These are phyloP conservation scores for Aegypius monachus DNA, from an alignment of 2,113 vertebrate genomes.

Conservation along the genomic window DNA sequence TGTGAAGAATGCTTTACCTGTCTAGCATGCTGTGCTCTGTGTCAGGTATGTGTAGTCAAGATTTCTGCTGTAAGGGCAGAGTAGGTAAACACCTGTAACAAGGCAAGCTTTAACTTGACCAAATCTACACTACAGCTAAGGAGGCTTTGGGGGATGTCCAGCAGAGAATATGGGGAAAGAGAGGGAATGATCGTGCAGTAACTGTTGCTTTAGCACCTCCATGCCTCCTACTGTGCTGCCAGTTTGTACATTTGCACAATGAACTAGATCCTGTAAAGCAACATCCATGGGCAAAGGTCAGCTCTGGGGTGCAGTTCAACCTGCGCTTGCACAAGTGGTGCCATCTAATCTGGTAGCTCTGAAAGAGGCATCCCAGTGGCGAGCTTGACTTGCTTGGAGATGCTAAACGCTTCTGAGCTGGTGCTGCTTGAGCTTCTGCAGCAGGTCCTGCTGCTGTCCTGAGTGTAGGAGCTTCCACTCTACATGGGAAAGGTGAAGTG, in stretches of 20 bases:
- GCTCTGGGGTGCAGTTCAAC: neutral
- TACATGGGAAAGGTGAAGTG: neutral
- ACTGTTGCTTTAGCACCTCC: neutral
- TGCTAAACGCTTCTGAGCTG: neutral
- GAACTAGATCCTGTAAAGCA: neutral
- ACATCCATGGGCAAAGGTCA: neutral
- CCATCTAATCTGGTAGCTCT: neutral
- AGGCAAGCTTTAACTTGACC: neutral
- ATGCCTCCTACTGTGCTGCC: neutral
- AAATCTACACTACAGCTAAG: neutral
- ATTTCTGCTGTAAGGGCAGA: neutral
- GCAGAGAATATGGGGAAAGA: neutral
- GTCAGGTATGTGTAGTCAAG: neutral
- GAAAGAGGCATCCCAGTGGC: neutral
- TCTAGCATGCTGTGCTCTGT: neutral
- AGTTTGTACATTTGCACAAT: neutral
- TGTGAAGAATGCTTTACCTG: rapidly evolving
- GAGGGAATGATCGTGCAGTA: rapidly evolving
- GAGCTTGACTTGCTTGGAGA: neutral
- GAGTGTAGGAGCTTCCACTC: neutral
- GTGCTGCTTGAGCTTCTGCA: neutral
- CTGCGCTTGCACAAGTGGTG: neutral
- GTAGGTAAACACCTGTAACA: neutral
- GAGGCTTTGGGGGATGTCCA: neutral
- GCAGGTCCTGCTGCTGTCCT: neutral